A percentile compares a stretch with the other conserved stretches of the same genome.
Evolutionary conservation across 2,888 invertebrate genomes (phyloP).

Genomic region (Caenorhabditis doughertyi): DNA sequence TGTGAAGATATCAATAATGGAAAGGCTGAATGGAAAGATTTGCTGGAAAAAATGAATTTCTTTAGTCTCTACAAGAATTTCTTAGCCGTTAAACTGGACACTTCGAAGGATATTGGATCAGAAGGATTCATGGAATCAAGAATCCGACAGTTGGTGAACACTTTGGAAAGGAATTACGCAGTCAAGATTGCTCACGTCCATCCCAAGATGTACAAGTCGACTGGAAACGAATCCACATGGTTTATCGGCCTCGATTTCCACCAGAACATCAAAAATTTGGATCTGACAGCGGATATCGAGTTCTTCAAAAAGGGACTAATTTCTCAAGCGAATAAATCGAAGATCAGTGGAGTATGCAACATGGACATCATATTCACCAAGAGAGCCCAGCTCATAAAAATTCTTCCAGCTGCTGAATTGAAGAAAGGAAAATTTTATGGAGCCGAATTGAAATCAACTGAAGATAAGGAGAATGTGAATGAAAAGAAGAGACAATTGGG

Average conservation of each 20-base stretch:
- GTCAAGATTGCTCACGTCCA: constrained; percentile 96
- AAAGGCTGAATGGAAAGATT: constrained; percentile 91
- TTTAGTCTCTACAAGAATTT: constrained; percentile 88
- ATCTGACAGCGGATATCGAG: constrained; percentile 92
- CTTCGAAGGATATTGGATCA: constrained; percentile 71
- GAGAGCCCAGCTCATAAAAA: neutral
- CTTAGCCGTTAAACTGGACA: constrained; percentile 82
- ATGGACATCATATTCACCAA: neutral
- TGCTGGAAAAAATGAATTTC: constrained; percentile 96
- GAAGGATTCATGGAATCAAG: constrained; percentile 90
- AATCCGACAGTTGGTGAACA: constrained; percentile 93
- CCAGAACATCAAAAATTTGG: constrained; percentile 89
- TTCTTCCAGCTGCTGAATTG: neutral
- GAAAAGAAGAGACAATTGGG: too few relatives aligned
- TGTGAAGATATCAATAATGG: constrained; percentile 90
- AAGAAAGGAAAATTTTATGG: neutral
- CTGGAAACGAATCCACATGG: constrained; percentile 89
- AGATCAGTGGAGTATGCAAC: too few relatives aligned
- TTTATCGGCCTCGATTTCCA: constrained; percentile 96
- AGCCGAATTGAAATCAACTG: neutral
- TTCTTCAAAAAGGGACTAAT: constrained; percentile 9
- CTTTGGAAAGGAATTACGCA: constrained; percentile 91
- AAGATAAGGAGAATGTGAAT: neutral
- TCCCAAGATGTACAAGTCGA: constrained; percentile 89
- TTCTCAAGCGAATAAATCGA: neutral